Base-by-base conservation (phyloP, 2,888 invertebrate genomes). In the Morpho deidamia region DNA sequence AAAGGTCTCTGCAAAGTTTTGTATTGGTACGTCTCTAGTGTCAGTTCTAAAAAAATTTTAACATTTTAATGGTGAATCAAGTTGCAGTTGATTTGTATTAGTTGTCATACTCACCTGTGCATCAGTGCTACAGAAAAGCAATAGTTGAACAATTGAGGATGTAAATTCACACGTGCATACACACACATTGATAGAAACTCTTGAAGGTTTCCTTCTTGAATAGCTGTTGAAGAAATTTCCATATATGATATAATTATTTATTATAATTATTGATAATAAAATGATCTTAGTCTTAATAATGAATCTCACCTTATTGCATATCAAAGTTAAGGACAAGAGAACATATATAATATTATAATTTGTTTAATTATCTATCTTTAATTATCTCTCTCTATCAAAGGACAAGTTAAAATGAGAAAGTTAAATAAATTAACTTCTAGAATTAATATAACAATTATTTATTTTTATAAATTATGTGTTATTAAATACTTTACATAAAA, bases 91-190 rank as follows among this genome's bases (percentile, higher is more conserved):
- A 23, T 23, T 23, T 23, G 23, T 23, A 23, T 23, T 23, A 23
- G 5, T 11, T 9, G 9, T 10, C 2, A 34, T 2, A 55, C 46
- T 67, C 65, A 88, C 90, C 95, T 92, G 83, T 95, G 95, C 67
- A 95, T 90, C 12, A 96, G 78, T 0, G 95, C 94, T 7, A 96
- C 95, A 0, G 95, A 93, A 40, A 93, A 91, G 42, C 93, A 92
- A 74, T 96, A 96, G 76, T 95, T 94, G 82, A 95, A 97, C 61
- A 97, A 78, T 63, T 94, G 93, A 0, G 96, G 93, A 78, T 97
- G 97, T 8, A 96, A 81, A 39, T 94, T 92, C 64, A 94, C 94
- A 55, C 95, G 91, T 43, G 93, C 91, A 68, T 90, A 96, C 8
- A 93, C 93, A 44, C 94, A 92, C 11, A 93, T 91, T 0, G 95